phyloP scores from a whole-genome alignment of 2,797 vertebrate genomes.

The Prionace glauca region DNA sequence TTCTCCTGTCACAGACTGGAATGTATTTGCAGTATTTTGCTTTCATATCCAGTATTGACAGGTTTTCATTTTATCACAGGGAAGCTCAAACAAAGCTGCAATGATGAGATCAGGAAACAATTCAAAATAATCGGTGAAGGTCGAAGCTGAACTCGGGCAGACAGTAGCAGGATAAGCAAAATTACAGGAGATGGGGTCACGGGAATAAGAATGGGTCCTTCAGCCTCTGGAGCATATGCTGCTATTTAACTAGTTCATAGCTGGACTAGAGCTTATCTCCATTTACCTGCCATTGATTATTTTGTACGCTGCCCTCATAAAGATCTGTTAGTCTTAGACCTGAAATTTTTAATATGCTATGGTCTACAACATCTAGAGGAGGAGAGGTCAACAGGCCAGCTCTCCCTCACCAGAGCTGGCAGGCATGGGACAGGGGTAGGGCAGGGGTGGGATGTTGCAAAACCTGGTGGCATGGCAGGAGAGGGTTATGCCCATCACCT shows the following conservation, averaged over 20 bases:
- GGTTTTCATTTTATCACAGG: background rate
- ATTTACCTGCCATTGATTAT: background rate
- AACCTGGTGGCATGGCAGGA: too few relatives aligned
- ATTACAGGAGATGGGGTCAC: background rate
- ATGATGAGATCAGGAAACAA: background rate
- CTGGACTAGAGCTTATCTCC: background rate
- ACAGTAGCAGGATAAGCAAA: background rate
- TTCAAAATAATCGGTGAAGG: background rate
- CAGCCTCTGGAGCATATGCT: background rate
- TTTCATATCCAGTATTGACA: background rate
- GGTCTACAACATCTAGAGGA: background rate
- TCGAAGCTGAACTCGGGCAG: background rate
- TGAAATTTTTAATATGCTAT: background rate
- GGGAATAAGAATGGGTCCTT: background rate
- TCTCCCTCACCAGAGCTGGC: too few relatives aligned
- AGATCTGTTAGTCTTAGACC: background rate
- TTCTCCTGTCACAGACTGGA: background rate
- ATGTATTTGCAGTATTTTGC: background rate
- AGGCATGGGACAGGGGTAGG: too few relatives aligned
- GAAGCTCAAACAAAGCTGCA: constrained; percentile 18
- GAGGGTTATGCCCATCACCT: too few relatives aligned
- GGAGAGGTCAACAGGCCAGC: background rate
- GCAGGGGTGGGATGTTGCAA: too few relatives aligned
- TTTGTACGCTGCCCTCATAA: background rate
- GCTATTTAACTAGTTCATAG: background rate